phyloP scores from a whole-genome alignment of 2,113 vertebrate genomes.

The Proteles cristata region DNA sequence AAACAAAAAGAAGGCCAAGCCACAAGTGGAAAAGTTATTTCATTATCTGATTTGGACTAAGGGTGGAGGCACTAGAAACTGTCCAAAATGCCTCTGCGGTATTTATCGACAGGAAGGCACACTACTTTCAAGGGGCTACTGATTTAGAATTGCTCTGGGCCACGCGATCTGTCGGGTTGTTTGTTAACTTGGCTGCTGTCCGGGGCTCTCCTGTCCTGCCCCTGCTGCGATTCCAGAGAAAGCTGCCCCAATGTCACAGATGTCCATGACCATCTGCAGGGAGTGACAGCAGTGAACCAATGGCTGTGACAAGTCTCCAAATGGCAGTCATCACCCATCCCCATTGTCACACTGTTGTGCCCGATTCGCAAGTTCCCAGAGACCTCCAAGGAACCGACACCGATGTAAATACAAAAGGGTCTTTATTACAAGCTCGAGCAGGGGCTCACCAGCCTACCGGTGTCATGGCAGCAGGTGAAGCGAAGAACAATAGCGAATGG shows the following conservation, averaged over 20 bases:
- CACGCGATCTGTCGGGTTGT: fast-evolving
- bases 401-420: no score
- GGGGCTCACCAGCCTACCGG: no score
- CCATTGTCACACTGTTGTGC: neutral
- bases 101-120: neutral
- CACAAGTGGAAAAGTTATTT: neutral
- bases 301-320: neutral
- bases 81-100: neutral
- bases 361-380: no score
- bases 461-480: no score
- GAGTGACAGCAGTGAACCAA: neutral
- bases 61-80: neutral
- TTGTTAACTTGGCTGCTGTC: neutral
- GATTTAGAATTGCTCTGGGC: fast-evolving
- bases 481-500: no score
- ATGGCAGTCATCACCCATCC: neutral
- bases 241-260: neutral
- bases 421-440: no score
- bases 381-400: no score
- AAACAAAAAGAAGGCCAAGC: neutral
- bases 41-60: neutral
- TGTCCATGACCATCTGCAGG: no score
- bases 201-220: fast-evolving
- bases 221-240: neutral
- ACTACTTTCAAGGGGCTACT: neutral